Base-by-base conservation (phyloP, 1,140 invertebrate genomes). In the Sycophila sp. region DNA sequence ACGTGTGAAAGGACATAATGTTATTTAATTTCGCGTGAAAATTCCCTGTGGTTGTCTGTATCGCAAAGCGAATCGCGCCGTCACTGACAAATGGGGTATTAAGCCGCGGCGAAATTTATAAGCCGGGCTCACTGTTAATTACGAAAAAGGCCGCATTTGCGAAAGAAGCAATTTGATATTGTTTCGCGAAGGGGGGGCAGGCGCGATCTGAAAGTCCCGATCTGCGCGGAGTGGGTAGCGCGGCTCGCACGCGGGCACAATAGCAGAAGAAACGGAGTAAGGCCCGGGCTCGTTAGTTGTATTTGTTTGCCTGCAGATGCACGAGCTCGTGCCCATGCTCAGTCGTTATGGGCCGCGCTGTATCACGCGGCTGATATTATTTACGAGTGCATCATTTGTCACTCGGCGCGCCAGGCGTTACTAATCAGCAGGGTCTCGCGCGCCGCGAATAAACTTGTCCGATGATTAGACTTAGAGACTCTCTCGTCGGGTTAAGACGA, bases 351-450 rank as follows among this genome's bases (percentile, higher is more conserved):
- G 19, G n/a, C 15, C 22, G 40, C 1, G 19, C 42, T 17, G 17
- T 42, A 65, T 65, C 63, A 7, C 59, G 24, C 19, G 34, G 3
- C 24, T 22, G 30, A 55, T 36, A 38, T 60, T 69, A 69, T 69
- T 69, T 69, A 69, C 66, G 66, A 69, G 56, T 17, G 66, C 45
- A 51, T 62, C 66, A 62, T 69, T 69, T 69, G 66, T 69, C 66
- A 60, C 65, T 60, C 8, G 17, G 30, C 1, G 24, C 40, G 30
- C 40, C 32, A 58, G 51, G 49, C 64, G 38, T 55, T 40, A n/a
- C 49, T 65, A 55, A 55, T 65, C 40, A 59, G 36, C 45, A 45
- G n/a, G 7, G 17, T 6, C 65, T 22, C 30, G 8, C 13, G 53
- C 28, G 2, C 5, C 26, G 47, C 49, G 40, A 45, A 47, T 32